Evolutionary conservation across 1,140 invertebrate genomes (phyloP).

Genomic region (Drosophila quadrilineata): DNA sequence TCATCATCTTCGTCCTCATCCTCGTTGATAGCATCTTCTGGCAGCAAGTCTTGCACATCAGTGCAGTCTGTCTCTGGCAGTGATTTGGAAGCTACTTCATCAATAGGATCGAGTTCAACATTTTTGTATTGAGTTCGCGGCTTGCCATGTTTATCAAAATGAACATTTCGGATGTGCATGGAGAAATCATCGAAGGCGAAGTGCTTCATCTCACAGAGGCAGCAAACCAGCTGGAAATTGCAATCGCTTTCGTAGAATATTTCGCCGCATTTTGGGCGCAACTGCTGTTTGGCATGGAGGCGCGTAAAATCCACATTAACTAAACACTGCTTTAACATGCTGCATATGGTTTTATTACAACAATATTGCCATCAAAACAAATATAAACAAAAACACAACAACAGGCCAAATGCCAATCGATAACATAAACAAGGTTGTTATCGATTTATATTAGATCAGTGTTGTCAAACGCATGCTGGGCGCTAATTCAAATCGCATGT

Average conservation of each 20-base stretch:
- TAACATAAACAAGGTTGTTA: slow-evolving; percentile 1
- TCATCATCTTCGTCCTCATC: not conserved
- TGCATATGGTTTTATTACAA: slow-evolving; percentile 17
- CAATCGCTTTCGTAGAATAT: slow-evolving; percentile 54
- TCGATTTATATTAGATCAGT: slow-evolving; percentile 1
- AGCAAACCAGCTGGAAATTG: slow-evolving; percentile 56
- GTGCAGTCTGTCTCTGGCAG: not conserved
- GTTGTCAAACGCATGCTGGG: slow-evolving; percentile 1
- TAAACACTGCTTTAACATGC: slow-evolving; percentile 66
- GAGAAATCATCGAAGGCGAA: slow-evolving; percentile 61
- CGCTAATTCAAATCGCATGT: slow-evolving; percentile 8
- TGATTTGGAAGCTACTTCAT: not conserved
- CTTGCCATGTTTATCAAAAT: slow-evolving; percentile 46
- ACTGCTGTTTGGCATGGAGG: slow-evolving; percentile 43
- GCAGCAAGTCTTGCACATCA: not conserved
- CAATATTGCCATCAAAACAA: slow-evolving; percentile 25
- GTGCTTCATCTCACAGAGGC: slow-evolving; percentile 62
- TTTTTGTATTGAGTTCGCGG: slow-evolving; percentile 9
- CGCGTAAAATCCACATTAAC: slow-evolving; percentile 48
- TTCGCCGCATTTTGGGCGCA: slow-evolving; percentile 61
- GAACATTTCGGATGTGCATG: slow-evolving; percentile 60
- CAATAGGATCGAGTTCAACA: not conserved
- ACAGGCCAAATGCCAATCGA: slow-evolving; percentile 17
- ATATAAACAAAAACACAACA: slow-evolving; percentile 27
- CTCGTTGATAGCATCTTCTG: not conserved